phyloP scores from a whole-genome alignment of 2,888 invertebrate species.

The Drosophila robusta region DNA sequence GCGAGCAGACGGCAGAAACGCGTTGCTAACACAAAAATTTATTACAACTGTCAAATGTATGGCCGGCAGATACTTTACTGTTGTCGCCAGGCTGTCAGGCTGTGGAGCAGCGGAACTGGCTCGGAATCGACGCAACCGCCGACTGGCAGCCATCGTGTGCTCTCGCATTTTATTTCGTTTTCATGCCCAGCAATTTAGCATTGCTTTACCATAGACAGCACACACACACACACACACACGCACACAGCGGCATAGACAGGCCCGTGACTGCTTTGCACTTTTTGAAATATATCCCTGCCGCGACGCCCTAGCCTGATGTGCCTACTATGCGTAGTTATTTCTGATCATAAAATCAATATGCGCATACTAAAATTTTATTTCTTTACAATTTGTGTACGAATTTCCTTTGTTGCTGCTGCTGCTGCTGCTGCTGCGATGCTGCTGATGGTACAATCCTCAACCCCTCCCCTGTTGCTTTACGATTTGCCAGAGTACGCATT shows the following conservation, averaged over 20 bases:
- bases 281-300: slow-evolving; percentile 50
- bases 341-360: slow-evolving; percentile 82
- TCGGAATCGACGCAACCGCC: slow-evolving; percentile 16
- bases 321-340: slow-evolving; percentile 74
- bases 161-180: slow-evolving; percentile 56
- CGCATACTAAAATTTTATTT: slow-evolving; percentile 82
- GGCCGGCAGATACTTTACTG: slow-evolving; percentile 64
- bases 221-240: slow-evolving; percentile 17
- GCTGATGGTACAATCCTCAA: slow-evolving; percentile 10
- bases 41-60: slow-evolving; percentile 68
- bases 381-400: slow-evolving; percentile 80
- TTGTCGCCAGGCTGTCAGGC: slow-evolving; percentile 50
- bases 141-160: slow-evolving; percentile 30
- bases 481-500: slow-evolving; percentile 1
- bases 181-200: slow-evolving; percentile 53
- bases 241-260: slow-evolving; percentile 21
- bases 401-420: slow-evolving; percentile 43
- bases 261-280: slow-evolving; percentile 78
- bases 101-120: slow-evolving; percentile 24
- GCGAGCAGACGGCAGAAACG: slow-evolving; percentile 18
- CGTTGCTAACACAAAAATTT: slow-evolving; percentile 63
- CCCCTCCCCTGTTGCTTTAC: not conserved
- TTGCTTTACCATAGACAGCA: slow-evolving; percentile 32
- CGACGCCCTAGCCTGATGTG: slow-evolving; percentile 3
- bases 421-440: slow-evolving; percentile 25